phyloP scores from a whole-genome alignment of 2,797 vertebrate species.

The Leuciscus waleckii region DNA sequence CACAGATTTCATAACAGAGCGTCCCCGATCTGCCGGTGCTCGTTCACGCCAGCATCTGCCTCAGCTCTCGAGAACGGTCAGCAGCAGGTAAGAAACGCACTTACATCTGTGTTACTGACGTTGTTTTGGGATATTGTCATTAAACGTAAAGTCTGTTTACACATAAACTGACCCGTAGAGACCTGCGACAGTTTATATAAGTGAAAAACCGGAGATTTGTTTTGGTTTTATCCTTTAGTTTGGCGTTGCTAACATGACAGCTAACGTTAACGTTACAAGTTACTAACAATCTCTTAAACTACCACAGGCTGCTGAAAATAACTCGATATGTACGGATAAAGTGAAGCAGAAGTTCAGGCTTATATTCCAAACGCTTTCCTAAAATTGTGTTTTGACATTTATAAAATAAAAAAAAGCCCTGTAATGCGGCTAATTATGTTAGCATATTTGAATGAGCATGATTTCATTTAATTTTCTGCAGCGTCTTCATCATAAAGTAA shows the following conservation, averaged over 20 bases:
- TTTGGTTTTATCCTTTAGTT: not conserved
- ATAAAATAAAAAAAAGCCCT: not conserved
- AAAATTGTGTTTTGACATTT: not conserved
- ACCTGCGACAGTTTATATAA: not conserved
- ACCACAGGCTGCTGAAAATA: not conserved
- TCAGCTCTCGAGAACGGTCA: not conserved
- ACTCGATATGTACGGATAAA: not conserved
- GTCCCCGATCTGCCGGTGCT: too few species aligned
- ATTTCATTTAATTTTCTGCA: not conserved
- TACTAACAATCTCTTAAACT: not conserved
- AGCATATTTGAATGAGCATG: not conserved
- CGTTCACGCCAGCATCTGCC: not conserved
- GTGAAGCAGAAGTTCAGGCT: not conserved
- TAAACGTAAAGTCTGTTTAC: not conserved
- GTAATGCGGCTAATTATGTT: not conserved
- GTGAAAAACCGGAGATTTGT: not conserved
- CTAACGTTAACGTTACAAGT: conserved; percentile 2
- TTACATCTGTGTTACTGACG: not conserved
- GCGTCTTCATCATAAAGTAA: not conserved
- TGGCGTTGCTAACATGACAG: not conserved
- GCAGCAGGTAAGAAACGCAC: conserved; percentile 14
- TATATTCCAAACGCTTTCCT: not conserved
- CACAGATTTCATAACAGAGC: too few species aligned
- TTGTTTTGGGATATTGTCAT: not conserved
- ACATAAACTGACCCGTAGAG: not conserved